phyloP scores from a whole-genome alignment of 2,113 vertebrate species.

The human region GRCh38 chr15:70923001-70923500 shows the following conservation, averaged over 20 bases:
- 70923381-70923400: background rate
- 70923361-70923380: background rate
- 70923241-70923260: background rate
- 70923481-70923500: background rate
- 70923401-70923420: background rate
- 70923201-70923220: background rate
- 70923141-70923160: background rate
- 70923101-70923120: background rate
- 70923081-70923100: background rate
- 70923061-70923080: background rate
- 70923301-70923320: background rate
- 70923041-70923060: background rate
- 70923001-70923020: background rate
- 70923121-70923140: constrained; percentile 31
- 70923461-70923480: background rate
- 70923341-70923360: background rate
- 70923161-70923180: background rate
- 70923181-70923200: background rate
- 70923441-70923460: background rate
- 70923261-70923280: background rate
- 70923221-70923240: background rate
- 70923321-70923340: background rate
- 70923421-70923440: background rate
- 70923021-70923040: background rate
- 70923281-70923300: background rate